Conservation (phyloP, 2,797 vertebrate genomes). For the Coracias cyanogaster region DNA sequence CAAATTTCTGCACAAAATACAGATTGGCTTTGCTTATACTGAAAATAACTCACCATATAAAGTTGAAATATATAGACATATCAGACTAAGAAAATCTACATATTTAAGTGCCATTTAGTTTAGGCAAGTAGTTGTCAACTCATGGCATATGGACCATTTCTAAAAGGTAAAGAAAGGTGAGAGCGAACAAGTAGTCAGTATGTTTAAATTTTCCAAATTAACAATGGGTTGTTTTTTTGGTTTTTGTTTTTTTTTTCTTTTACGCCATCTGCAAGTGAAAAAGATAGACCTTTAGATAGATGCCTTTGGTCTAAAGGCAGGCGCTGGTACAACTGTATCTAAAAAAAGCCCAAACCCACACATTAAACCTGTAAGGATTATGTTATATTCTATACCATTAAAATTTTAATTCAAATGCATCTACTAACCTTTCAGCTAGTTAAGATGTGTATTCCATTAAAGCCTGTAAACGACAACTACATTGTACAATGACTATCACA, state of each 20-base stretch:
- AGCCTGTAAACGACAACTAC: background rate
- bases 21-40: background rate
- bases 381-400: background rate
- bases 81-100: background rate
- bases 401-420: background rate
- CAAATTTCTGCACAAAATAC: background rate
- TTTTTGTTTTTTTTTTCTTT: background rate
- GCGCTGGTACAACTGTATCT: background rate
- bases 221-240: too few species aligned
- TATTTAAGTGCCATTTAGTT: background rate
- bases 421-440: background rate
- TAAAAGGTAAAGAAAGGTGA: background rate
- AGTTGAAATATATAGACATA: background rate
- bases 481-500: background rate
- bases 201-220: background rate
- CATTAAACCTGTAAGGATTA: background rate
- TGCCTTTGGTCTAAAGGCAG: background rate
- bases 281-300: background rate
- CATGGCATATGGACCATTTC: background rate
- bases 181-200: background rate
- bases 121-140: background rate
- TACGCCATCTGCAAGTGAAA: background rate
- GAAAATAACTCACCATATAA: background rate
- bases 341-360: background rate
- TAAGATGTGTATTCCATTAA: background rate